Evolutionary conservation across 2,888 invertebrate species (phyloP).

Genomic region (Choreutis nemorana): DNA sequence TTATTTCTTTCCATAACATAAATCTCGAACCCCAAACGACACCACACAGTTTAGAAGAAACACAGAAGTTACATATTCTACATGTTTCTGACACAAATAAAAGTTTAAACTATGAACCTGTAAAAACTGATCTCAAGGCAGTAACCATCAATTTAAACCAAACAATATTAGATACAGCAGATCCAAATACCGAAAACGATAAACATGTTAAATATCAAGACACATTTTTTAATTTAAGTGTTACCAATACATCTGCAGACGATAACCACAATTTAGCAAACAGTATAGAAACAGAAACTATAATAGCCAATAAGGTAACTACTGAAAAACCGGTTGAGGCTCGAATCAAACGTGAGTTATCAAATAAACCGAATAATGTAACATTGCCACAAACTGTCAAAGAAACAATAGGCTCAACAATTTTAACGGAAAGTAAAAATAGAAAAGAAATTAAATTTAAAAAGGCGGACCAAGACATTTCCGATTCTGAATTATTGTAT

Average conservation of each 20-base stretch:
- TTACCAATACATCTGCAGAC: no score
- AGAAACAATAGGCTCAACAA: neutral
- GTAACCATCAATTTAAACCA: no score
- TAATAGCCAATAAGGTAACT: constrained; percentile 17
- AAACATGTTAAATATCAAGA: constrained; percentile 32
- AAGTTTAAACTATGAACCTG: no score
- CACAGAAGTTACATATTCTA: no score
- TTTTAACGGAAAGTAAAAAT: constrained; percentile 4
- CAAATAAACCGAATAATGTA: neutral
- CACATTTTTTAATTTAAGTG: no score
- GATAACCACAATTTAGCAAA: constrained; percentile 24
- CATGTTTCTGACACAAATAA: no score
- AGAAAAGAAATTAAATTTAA: constrained; percentile 21
- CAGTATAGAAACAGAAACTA: constrained; percentile 39
- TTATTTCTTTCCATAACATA: constrained; percentile 35
- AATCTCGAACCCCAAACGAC: constrained; percentile 26
- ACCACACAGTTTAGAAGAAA: constrained; percentile 17
- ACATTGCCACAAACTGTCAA: neutral
- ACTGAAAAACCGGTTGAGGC: constrained; percentile 15
- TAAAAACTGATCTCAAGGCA: no score
- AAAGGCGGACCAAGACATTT: no score
- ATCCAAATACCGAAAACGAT: constrained; percentile 15
- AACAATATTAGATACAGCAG: no score
- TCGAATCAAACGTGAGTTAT: neutral
- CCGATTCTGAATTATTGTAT: constrained; percentile 34